A percentile compares a stretch with the other conserved stretches of the same genome.
These are phyloP conservation scores for Morpho deidamia DNA, from an alignment of 2,888 invertebrate species.

Conservation along the genomic window DNA sequence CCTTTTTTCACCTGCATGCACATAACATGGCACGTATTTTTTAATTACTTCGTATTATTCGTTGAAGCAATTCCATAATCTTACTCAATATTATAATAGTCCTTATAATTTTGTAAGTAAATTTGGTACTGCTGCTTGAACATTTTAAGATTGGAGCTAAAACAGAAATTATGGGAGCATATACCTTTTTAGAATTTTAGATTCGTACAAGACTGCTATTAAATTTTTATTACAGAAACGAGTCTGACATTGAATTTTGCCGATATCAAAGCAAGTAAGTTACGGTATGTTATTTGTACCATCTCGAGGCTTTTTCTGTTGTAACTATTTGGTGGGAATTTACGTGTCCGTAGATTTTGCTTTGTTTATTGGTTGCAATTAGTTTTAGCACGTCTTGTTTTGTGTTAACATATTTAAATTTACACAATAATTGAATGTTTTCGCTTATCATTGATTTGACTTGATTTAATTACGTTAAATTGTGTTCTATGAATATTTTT, in stretches of 20 bases:
- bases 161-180: neutral
- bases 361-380: conserved; percentile 7
- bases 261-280: conserved; percentile 28
- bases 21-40: too few relatives aligned
- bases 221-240: conserved; percentile 29
- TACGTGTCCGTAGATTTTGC: conserved; percentile 8
- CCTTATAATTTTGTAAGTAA: neutral
- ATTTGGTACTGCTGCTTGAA: neutral
- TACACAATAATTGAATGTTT: neutral
- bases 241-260: conserved; percentile 25
- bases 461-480: neutral
- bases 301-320: conserved; percentile 20
- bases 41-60: too few relatives aligned
- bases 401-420: neutral
- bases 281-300: conserved; percentile 21
- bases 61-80: too few relatives aligned
- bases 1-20: too few relatives aligned
- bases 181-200: conserved; percentile 16
- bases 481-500: neutral
- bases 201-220: conserved; percentile 28
- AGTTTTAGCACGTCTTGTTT: conserved; percentile 12
- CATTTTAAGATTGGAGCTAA: neutral
- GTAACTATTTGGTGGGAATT: conserved; percentile 6
- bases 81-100: too few relatives aligned
- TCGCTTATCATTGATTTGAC: neutral